Base-by-base conservation (phyloP, 2,113 vertebrate species). In the Heptranchias perlo region DNA sequence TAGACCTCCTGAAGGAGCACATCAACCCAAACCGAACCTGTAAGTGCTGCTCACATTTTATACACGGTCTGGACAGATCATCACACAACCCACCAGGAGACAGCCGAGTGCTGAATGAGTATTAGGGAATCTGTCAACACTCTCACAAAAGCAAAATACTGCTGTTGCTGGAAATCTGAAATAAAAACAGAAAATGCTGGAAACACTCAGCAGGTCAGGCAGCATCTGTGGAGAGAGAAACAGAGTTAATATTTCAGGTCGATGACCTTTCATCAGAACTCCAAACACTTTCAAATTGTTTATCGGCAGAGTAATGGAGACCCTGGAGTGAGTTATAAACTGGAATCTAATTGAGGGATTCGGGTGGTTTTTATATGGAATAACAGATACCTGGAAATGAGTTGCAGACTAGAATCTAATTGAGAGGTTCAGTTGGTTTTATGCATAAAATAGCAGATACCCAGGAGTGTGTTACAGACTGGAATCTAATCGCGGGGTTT, bases 1-100 rank as follows among this genome's bases (percentile, higher is more conserved):
- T 99, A 25, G 97, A 98, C n/a, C 98, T 98, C 49, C 97, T 99
- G 4, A 98, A 96, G 58, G 98, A 99, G 91, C 99, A 99, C 96
- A 97, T 98, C 96, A 99, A 99, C 96, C 99, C 99, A 28, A 99
- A 99, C 96, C 98, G 98, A 93, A 98, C 98, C 39, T 98, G 99
- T 99, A 97, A 98, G 98, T 98, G 76, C 92, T 13, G 35, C 3
- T 49, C 2, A 25, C 21, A 14, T 35, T 35, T 91, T 58, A 35
- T 91, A 52, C 49, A 58, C 11, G 18, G 52, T n/a, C 28, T n/a
- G 3, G 87, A 58, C 28, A 31, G 28, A 91, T 28, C 52, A 61
- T 58, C 23, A 76, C 69, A 10, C 28, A 76, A 35, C 69, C 35
- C 69, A 35, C 28, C 31, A n/a, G 28, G 49, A 16, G 31, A 54